Conservation (phyloP, 2,888 invertebrate species). For the Zeuzera pyrina region DNA sequence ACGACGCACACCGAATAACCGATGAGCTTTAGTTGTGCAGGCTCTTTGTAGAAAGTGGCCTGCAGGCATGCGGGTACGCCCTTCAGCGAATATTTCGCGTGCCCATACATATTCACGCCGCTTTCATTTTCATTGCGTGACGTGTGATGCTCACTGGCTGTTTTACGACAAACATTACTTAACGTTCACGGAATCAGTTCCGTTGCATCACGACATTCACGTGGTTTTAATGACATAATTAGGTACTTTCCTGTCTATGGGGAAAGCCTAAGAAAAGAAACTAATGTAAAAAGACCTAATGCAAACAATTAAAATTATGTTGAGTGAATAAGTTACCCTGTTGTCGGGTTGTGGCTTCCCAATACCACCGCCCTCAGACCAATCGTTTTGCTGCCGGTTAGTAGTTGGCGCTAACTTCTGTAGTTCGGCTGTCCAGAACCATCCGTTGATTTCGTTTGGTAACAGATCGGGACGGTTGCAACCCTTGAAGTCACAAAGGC, state of each 20-base stretch:
- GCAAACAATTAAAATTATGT: no score
- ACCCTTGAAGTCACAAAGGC: constrained; percentile 91
- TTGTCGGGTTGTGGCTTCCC: constrained; percentile 92
- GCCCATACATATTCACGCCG: constrained; percentile 61
- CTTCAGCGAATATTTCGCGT: constrained; percentile 67
- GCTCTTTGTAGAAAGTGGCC: constrained; percentile 63
- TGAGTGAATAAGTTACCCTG: constrained; percentile 50
- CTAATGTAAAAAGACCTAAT: no score
- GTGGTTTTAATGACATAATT: constrained; percentile 21
- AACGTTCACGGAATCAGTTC: constrained; percentile 45
- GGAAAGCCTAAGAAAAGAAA: no score
- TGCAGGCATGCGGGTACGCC: constrained; percentile 63
- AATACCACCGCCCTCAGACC: constrained; percentile 90
- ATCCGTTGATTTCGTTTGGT: constrained; percentile 86
- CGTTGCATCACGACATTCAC: constrained; percentile 40
- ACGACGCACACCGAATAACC: constrained; percentile 54
- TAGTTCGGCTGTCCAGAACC: constrained; percentile 94
- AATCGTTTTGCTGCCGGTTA: constrained; percentile 87
- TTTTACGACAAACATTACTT: constrained; percentile 56
- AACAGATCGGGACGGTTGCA: constrained; percentile 89
- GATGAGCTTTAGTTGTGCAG: constrained; percentile 61
- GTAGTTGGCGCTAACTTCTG: constrained; percentile 89
- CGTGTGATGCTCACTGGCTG: constrained; percentile 24
- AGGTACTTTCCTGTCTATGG: constrained; percentile 88
- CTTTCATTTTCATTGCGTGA: constrained; percentile 66